Percentiles rank a stretch among this genome's conserved stretches.
These are phyloP conservation scores for Drosophila nebulosa DNA, from an alignment of 1,140 invertebrate genomes.

Conservation along the genomic window DNA sequence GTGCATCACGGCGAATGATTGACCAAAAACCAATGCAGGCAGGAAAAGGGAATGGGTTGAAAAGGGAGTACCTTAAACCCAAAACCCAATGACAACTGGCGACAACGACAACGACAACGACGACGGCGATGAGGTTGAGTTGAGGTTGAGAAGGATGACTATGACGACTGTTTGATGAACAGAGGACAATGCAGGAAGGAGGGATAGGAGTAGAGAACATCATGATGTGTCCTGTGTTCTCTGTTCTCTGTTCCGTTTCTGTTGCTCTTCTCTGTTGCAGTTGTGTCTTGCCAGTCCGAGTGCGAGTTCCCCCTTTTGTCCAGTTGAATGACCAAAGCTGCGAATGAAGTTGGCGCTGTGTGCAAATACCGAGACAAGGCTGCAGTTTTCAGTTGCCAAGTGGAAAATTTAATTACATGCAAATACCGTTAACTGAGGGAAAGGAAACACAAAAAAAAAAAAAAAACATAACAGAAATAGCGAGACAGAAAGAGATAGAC, in stretches of 20 bases:
- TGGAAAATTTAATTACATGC: conserved; percentile 73
- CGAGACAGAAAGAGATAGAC: conserved; percentile 16
- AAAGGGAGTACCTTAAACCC: neutral
- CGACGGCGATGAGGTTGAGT: neutral
- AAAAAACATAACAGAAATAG: conserved; percentile 22
- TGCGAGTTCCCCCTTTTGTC: conserved; percentile 14
- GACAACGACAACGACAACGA: neutral
- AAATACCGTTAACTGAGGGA: conserved; percentile 59
- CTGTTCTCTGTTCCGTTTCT: neutral
- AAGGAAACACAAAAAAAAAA: neutral
- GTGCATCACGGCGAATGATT: conserved; percentile 25
- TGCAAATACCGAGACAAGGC: conserved; percentile 57
- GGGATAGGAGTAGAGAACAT: neutral
- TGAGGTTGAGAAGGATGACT: neutral
- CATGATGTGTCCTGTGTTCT: neutral
- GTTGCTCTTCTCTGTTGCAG: neutral
- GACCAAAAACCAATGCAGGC: conserved; percentile 34
- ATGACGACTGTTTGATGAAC: conserved; percentile 36
- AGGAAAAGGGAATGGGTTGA: conserved; percentile 2
- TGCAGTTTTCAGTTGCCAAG: conserved; percentile 62
- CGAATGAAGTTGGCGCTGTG: conserved; percentile 28
- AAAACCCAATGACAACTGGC: neutral
- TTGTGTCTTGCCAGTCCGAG: neutral
- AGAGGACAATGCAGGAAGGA: conserved; percentile 11
- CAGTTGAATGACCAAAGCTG: conserved; percentile 44